Evolutionary conservation across 2,888 invertebrate genomes (phyloP), one percentile per base, ranked within the genome.

Genomic region (Limenitis camilla): DNA sequence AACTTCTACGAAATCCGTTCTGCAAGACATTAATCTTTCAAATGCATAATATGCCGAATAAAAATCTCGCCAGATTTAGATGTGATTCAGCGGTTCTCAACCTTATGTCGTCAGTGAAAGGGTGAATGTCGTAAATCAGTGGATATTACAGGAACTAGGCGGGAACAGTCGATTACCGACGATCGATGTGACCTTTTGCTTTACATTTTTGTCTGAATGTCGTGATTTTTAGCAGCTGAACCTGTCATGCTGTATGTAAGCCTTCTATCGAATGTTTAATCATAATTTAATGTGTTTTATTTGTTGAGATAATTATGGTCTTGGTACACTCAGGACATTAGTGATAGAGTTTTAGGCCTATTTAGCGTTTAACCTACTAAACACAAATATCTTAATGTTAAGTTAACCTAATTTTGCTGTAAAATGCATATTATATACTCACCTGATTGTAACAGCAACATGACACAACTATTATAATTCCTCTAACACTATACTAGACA

Each of bases 91-190:
- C 57, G 10, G 49, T 43, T 49, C 49, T 57, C 42, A 40, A 33
- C 32, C 49, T 54, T 56, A 43, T 53, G 43, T 48, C 11, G 40
- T 5, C 8, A 10, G 1, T 6, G 42, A 43, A 49, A 28, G n/a
- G 48, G 53, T 36, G 32, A 53, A 27, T 46, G 39, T 52, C 50
- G 50, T 57, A 49, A 53, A 54, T 54, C 56, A 54, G 8, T 10
- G 32, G 54, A 57, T 48, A 48, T 28, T 57, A 54, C 51, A 51
- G 41, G 43, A 40, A 31, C 45, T 27, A 52, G 51, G 43, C 47
- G 52, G 56, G 49, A 51, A 51, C 54, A 52, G 48, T 52, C 54
- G 57, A 57, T 57, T 54, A 57, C 54, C 40, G 36, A 52, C 51
- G 56, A 56, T 48, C 51, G 53, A 54, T 54, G 54, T 42, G 47